phyloP scores from a whole-genome alignment of 2,113 vertebrate genomes.

The Varanus salvator region DNA sequence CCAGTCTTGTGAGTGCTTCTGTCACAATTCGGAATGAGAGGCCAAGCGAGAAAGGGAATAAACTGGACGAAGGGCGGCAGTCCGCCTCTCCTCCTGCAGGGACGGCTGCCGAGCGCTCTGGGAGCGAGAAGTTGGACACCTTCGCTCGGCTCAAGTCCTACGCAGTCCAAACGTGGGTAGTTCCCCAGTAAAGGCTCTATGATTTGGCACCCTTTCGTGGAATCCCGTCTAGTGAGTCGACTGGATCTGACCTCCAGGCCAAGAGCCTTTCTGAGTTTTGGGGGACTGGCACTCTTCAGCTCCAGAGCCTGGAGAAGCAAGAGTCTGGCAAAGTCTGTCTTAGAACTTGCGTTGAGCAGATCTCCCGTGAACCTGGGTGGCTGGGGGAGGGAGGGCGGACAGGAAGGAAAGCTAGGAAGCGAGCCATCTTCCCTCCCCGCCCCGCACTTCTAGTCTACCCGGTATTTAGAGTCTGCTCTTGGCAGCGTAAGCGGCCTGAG shows the following conservation, averaged over 20 bases:
- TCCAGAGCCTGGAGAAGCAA: not conserved
- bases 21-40: not conserved
- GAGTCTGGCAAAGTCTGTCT: constrained; percentile 26
- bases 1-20: too few relatives aligned
- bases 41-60: too few relatives aligned
- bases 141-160: not conserved
- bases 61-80: not conserved
- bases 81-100: too few relatives aligned
- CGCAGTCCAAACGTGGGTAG: not conserved
- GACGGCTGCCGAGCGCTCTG: too few relatives aligned
- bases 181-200: not conserved
- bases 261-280: not conserved
- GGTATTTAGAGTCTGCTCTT: constrained; percentile 44
- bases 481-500: constrained; percentile 70
- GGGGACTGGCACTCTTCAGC: not conserved
- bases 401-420: constrained; percentile 23
- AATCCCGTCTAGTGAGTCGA: not conserved
- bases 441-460: constrained; percentile 10
- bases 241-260: not conserved
- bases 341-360: not conserved
- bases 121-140: not conserved
- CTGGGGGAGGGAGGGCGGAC: constrained; percentile 12
- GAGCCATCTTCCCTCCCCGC: not conserved
- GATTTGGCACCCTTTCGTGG: too few relatives aligned
- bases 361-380: not conserved